Evolutionary conservation across 2,888 invertebrate species (phyloP).

Genomic region (Hipparchia sbordonii): DNA sequence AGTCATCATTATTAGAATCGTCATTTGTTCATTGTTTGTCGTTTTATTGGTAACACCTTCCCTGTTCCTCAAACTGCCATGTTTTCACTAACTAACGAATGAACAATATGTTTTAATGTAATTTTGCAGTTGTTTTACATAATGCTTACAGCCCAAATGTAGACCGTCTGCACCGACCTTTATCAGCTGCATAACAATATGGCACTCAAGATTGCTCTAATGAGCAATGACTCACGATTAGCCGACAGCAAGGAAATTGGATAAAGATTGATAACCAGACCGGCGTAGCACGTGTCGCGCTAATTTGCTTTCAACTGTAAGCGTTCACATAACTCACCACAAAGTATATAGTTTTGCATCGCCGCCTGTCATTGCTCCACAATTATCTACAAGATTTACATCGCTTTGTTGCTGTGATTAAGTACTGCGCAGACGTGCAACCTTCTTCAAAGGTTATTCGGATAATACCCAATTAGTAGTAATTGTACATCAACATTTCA

Average conservation of each 20-base stretch:
- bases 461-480: too few relatives aligned
- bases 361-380: slow-evolving; percentile 44
- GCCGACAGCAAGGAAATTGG: slow-evolving; percentile 37
- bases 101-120: too few relatives aligned
- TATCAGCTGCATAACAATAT: background rate
- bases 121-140: too few relatives aligned
- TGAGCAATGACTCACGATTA: slow-evolving; percentile 31
- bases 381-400: slow-evolving; percentile 52
- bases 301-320: slow-evolving; percentile 16
- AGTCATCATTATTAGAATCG: too few relatives aligned
- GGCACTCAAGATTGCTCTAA: slow-evolving; percentile 4
- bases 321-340: slow-evolving; percentile 36
- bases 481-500: too few relatives aligned
- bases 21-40: too few relatives aligned
- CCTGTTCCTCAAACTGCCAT: too few relatives aligned
- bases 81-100: too few relatives aligned
- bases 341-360: slow-evolving; percentile 45
- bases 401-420: slow-evolving; percentile 29
- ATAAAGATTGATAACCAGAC: slow-evolving; percentile 41
- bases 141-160: too few relatives aligned
- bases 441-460: background rate
- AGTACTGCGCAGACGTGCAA: slow-evolving; percentile 13
- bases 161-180: background rate
- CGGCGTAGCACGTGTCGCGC: slow-evolving; percentile 15
- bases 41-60: too few relatives aligned